Evolutionary conservation across 2,113 vertebrate genomes (phyloP).

Genomic region (Upupa epops): DNA sequence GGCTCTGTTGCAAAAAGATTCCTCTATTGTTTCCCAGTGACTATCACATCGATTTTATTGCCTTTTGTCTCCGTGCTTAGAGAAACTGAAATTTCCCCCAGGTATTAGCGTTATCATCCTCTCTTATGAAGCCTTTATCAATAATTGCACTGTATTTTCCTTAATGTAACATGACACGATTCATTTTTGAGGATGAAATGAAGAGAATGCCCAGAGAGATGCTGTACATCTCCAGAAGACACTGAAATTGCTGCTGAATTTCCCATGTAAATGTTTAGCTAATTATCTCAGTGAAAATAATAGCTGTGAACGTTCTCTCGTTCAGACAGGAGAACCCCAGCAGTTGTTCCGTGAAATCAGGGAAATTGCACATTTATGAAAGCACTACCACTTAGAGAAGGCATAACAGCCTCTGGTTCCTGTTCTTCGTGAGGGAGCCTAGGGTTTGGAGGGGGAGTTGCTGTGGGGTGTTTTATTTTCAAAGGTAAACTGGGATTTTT

Average conservation of each 20-base stretch:
- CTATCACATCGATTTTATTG: conserved; percentile 51
- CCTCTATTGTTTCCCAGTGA: conserved; percentile 29
- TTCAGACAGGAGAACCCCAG: conserved; percentile 8
- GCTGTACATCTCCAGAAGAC: conserved; percentile 14
- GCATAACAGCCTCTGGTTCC: background rate
- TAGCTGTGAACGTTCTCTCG: background rate
- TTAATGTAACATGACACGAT: conserved; percentile 36
- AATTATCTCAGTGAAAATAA: conserved; percentile 49
- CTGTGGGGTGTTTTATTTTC: background rate
- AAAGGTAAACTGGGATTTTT: background rate
- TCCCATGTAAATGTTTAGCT: conserved; percentile 39
- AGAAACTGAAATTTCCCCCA: conserved; percentile 53
- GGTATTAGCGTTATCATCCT: conserved; percentile 31
- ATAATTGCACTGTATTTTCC: conserved; percentile 45
- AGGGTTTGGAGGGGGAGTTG: rapidly evolving
- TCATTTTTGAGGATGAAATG: conserved; percentile 22
- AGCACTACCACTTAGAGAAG: background rate
- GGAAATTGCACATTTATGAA: background rate
- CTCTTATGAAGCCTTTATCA: conserved; percentile 46
- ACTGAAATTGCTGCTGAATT: conserved; percentile 45
- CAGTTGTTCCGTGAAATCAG: background rate
- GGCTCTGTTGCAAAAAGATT: background rate
- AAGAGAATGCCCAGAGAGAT: conserved; percentile 43
- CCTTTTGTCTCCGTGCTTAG: background rate
- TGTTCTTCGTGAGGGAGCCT: background rate